A percentile compares a stretch with the other conserved stretches of the same genome.
phyloP scores from a whole-genome alignment of 2,888 invertebrate genomes.

The Platycheirus rosarum region DNA sequence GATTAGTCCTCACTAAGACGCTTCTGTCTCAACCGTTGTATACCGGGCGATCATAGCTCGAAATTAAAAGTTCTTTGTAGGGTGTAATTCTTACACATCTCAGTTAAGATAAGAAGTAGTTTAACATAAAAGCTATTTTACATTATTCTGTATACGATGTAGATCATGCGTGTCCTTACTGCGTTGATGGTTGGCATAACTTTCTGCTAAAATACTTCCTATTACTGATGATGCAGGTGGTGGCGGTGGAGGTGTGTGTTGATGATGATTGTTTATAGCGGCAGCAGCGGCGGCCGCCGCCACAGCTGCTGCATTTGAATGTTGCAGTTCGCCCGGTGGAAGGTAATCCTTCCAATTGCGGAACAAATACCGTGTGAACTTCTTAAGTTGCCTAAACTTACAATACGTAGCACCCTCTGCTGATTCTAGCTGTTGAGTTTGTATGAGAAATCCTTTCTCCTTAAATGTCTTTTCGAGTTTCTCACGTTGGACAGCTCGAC shows the following conservation, averaged over 20 bases:
- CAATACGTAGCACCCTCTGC: conserved; percentile 97
- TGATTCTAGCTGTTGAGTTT: conserved; percentile 95
- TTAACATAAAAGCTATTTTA: neutral
- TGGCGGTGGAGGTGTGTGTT: conserved; percentile 58
- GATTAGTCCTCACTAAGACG: no score
- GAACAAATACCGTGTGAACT: conserved; percentile 95
- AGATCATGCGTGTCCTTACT: conserved; percentile 52
- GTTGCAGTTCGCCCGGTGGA: conserved; percentile 87
- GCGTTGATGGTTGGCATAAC: conserved; percentile 65
- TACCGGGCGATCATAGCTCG: no score
- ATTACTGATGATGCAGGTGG: conserved; percentile 70
- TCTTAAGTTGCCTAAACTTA: conserved; percentile 94
- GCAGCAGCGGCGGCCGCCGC: conserved; percentile 75
- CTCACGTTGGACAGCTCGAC: conserved; percentile 92
- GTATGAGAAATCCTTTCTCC: conserved; percentile 95
- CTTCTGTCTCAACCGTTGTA: no score
- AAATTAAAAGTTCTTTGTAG: no score
- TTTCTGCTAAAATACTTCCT: conserved; percentile 63
- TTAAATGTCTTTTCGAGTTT: conserved; percentile 96
- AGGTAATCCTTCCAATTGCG: conserved; percentile 97
- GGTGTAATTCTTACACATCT: no score
- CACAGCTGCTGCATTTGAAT: conserved; percentile 74
- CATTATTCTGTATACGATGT: conserved; percentile 59
- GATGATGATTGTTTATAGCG: conserved; percentile 70
- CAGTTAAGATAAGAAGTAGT: neutral